Percentiles rank a stretch among this genome's conserved stretches.
These are phyloP conservation scores for Antennarius maculatus DNA, from an alignment of 2,797 vertebrate genomes.

Conservation along the genomic window DNA sequence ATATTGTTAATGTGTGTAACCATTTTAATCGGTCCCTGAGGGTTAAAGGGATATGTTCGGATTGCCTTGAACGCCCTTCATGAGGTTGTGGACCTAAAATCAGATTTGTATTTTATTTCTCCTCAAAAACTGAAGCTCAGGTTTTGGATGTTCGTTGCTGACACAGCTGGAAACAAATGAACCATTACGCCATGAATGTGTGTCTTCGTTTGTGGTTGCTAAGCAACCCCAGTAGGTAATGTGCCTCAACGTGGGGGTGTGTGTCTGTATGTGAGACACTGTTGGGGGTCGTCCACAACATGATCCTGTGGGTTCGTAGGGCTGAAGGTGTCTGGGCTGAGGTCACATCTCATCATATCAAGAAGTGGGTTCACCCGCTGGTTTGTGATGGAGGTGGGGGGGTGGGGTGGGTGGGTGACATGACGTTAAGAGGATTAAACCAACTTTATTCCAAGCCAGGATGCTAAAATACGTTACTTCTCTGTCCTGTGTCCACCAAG, in stretches of 20 bases:
- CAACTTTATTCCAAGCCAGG: constrained; percentile 32
- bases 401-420: background rate
- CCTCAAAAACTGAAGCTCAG: constrained; percentile 16
- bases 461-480: constrained; percentile 22
- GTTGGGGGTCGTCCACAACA: constrained; percentile 29
- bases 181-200: constrained; percentile 60
- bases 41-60: background rate
- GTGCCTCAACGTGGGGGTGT: constrained; percentile 29
- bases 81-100: constrained; percentile 1
- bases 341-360: constrained; percentile 22
- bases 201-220: constrained; percentile 58
- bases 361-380: constrained; percentile 7
- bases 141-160: constrained; percentile 53
- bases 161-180: constrained; percentile 73
- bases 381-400: background rate
- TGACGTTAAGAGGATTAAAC: constrained; percentile 47
- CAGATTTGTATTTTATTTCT: background rate
- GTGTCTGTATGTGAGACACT: constrained; percentile 13
- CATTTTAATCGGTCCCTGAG: too few relatives aligned
- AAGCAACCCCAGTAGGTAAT: constrained; percentile 66
- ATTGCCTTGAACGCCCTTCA: background rate
- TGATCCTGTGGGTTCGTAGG: constrained; percentile 13
- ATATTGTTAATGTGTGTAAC: too few relatives aligned
- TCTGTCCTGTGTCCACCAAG: constrained; percentile 21
- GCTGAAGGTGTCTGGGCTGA: background rate